Evolutionary conservation across 1,140 invertebrate species (phyloP).

Genomic region (Scaptomyza hsui): DNA sequence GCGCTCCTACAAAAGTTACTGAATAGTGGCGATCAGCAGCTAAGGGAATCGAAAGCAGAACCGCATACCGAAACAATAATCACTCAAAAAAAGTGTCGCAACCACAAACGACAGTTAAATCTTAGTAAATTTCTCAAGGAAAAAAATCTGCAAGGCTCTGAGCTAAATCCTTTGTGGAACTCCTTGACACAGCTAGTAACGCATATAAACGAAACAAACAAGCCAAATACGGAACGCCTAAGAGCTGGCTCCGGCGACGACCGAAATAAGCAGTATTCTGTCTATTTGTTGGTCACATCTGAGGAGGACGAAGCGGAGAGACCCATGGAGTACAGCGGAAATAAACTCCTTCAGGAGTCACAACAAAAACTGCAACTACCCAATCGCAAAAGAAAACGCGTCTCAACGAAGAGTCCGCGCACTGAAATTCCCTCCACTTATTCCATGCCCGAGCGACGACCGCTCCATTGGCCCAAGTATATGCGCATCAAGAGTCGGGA

Average conservation of each 20-base stretch:
- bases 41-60: neutral
- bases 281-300: slow-evolving; percentile 53
- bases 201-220: slow-evolving; percentile 27
- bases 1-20: neutral
- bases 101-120: slow-evolving; percentile 18
- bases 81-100: neutral
- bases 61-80: too few species aligned
- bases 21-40: neutral
- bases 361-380: neutral
- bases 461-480: slow-evolving; percentile 63
- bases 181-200: slow-evolving; percentile 49
- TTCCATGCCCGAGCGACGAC: slow-evolving; percentile 19
- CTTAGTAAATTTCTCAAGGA: slow-evolving; percentile 39
- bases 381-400: slow-evolving; percentile 1
- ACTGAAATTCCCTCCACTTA: neutral
- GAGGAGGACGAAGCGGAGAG: slow-evolving; percentile 36
- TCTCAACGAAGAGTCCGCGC: neutral
- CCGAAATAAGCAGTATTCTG: slow-evolving; percentile 41
- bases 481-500: slow-evolving; percentile 17
- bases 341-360: neutral
- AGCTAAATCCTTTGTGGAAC: slow-evolving; percentile 27
- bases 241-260: slow-evolving; percentile 5
- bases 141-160: slow-evolving; percentile 18
- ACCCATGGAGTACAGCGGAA: neutral
- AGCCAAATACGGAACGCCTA: slow-evolving; percentile 17